Percentiles rank a stretch among this genome's conserved stretches.
Evolutionary conservation across 2,113 vertebrate genomes (phyloP).

Genomic region (Nerophis ophidion): DNA sequence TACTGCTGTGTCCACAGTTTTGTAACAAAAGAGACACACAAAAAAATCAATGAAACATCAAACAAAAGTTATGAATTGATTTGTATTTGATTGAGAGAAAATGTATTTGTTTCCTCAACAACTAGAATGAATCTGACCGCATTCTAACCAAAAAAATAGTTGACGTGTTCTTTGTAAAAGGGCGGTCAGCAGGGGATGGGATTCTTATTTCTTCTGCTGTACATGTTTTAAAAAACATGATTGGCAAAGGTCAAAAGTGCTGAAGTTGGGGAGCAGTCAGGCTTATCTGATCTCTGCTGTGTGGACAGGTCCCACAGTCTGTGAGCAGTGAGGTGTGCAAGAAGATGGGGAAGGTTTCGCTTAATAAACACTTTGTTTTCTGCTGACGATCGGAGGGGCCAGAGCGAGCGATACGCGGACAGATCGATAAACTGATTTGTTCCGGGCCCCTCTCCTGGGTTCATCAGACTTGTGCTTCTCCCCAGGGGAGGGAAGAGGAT

Average conservation of each 20-base stretch:
- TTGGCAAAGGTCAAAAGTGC: not conserved
- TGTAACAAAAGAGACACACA: no score
- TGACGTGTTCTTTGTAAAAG: no score
- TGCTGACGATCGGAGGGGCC: constrained; percentile 64
- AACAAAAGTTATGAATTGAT: no score
- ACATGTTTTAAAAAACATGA: constrained; percentile 12
- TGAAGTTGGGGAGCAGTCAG: constrained; percentile 40
- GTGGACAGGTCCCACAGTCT: constrained; percentile 40
- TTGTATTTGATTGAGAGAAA: not conserved
- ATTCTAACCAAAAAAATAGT: no score
- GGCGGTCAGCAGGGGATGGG: no score
- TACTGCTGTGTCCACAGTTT: no score
- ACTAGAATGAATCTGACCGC: no score
- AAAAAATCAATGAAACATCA: no score
- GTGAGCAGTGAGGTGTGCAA: not conserved
- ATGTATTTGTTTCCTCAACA: no score
- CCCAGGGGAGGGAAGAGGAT: constrained; percentile 25
- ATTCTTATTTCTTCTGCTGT: not conserved
- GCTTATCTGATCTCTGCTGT: constrained; percentile 42
- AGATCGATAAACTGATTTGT: constrained; percentile 68
- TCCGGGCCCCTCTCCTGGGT: constrained; percentile 47
- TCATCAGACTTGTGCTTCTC: constrained; percentile 44
- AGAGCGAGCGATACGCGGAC: constrained; percentile 43
- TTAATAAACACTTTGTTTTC: constrained; percentile 74
- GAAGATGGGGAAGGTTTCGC: constrained; percentile 61